Evolutionary conservation across 64 coral and sea anemone genomes (phyloP).

Genomic region (Stylophora pistillata): DNA sequence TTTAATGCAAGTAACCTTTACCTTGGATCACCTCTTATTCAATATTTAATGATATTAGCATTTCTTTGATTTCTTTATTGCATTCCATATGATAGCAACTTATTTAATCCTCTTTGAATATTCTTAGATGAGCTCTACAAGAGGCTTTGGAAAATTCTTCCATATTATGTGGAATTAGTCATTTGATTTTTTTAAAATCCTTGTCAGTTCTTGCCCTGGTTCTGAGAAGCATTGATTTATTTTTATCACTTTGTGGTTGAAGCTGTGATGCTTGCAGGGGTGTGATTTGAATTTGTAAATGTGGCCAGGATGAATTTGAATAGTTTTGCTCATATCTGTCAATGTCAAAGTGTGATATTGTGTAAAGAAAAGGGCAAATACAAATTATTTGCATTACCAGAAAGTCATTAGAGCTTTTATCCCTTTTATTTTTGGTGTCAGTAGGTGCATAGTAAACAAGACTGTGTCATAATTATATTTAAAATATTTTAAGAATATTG

Average conservation of each 20-base stretch:
- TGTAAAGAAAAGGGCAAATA: background rate
- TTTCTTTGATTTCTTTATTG: conserved; percentile 17
- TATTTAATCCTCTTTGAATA: background rate
- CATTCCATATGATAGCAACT: background rate
- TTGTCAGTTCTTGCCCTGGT: background rate
- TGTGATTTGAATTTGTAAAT: background rate
- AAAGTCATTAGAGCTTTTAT: background rate
- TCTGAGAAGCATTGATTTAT: conserved; percentile 6
- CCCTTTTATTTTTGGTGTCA: background rate
- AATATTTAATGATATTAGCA: conserved; percentile 9
- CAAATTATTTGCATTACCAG: background rate
- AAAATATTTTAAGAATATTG: too few relatives aligned
- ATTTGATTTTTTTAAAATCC: background rate
- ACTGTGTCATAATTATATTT: too few relatives aligned
- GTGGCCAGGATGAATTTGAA: background rate
- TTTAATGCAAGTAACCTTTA: conserved; percentile 18
- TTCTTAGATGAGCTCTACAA: background rate
- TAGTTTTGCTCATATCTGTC: background rate
- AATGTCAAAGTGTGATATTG: background rate
- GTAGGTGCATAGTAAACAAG: background rate
- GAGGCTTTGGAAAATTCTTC: background rate
- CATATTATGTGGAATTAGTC: background rate
- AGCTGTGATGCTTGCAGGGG: background rate
- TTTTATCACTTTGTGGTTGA: background rate
- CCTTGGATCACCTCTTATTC: background rate